Conservation (phyloP, 2,888 invertebrate species). For the Gymnosoma rotundatum region DNA sequence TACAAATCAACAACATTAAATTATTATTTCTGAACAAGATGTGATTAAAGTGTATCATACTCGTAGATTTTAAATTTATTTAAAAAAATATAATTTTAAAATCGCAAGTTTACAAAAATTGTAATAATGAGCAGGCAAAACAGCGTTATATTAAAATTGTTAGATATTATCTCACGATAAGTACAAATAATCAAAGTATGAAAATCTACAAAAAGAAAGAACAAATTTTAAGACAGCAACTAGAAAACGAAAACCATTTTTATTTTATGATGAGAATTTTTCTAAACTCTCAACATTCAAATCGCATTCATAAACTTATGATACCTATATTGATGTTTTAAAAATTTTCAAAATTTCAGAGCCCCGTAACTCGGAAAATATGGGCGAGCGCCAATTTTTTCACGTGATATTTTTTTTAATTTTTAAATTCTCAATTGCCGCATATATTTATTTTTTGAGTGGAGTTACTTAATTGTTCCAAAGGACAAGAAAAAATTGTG, state of each 20-base stretch:
- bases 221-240: no score
- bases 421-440: no score
- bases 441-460: no score
- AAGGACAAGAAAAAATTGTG: no score
- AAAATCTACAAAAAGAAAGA: neutral
- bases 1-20: constrained; percentile 5
- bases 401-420: no score
- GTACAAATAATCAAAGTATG: constrained; percentile 14
- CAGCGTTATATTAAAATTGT: constrained; percentile 12
- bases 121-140: constrained; percentile 16
- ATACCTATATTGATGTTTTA: no score
- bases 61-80: constrained; percentile 28
- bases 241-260: constrained; percentile 22
- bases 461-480: no score
- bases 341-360: no score
- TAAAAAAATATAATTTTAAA: constrained; percentile 14
- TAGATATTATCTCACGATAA: constrained; percentile 33
- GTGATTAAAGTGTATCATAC: constrained; percentile 23
- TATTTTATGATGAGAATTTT: constrained; percentile 20
- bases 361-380: no score
- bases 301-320: neutral
- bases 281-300: constrained; percentile 13
- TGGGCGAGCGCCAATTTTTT: no score
- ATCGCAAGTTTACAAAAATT: constrained; percentile 16
- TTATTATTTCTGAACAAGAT: constrained; percentile 36